Conservation (phyloP, 1,140 invertebrate species). For the Drosophila punjabiensis region DNA sequence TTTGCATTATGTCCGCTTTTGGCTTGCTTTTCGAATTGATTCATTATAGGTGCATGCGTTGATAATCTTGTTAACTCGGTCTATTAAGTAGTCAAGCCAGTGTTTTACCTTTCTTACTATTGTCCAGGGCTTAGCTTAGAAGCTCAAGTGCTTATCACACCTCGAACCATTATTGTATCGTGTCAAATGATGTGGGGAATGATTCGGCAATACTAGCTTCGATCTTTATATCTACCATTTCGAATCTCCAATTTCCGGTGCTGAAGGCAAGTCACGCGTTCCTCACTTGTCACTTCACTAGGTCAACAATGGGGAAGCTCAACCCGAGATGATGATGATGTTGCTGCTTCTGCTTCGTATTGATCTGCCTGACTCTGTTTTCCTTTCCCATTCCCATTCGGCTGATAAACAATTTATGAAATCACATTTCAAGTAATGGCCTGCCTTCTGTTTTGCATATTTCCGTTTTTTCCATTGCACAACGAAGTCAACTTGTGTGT, state of each 20-base stretch:
- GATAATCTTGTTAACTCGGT: constrained; percentile 5
- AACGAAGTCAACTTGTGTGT: constrained; percentile 26
- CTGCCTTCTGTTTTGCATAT: constrained; percentile 47
- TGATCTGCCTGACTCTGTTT: constrained; percentile 27
- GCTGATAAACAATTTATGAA: constrained; percentile 51
- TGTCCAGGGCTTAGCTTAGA: neutral
- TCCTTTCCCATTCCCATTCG: constrained; percentile 5
- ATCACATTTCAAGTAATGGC: constrained; percentile 51
- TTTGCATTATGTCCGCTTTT: constrained; percentile 4
- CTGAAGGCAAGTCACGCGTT: constrained; percentile 16
- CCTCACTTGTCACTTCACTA: constrained; percentile 28
- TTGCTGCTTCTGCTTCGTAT: neutral
- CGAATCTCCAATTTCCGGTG: constrained; percentile 21
- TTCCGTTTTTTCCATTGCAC: constrained; percentile 60
- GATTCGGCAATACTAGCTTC: constrained; percentile 14
- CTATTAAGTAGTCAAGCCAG: neutral
- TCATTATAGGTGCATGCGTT: constrained; percentile 2
- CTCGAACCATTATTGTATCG: neutral
- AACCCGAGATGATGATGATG: constrained; percentile 2
- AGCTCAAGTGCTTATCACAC: neutral
- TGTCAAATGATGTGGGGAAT: constrained; percentile 5
- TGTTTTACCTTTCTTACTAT: too few relatives aligned
- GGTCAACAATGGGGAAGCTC: constrained; percentile 36
- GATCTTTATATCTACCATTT: neutral
- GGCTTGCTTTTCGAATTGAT: constrained; percentile 5